Conservation (phyloP, 2,113 vertebrate genomes). For the Actenoides lindsayi region DNA sequence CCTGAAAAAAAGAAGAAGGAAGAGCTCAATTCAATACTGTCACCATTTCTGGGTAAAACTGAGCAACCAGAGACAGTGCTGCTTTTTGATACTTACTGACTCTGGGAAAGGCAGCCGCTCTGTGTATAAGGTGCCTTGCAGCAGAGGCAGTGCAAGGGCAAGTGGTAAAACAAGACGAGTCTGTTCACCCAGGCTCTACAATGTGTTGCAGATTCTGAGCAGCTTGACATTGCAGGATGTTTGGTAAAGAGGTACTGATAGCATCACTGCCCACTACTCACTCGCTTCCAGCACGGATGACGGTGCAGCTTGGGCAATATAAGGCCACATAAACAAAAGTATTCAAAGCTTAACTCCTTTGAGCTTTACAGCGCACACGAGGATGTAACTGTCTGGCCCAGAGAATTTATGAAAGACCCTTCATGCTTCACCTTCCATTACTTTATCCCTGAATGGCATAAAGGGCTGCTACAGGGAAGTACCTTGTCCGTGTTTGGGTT, state of each 20-base stretch:
- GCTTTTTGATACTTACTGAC: background rate
- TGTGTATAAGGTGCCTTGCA: background rate
- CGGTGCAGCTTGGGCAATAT: background rate
- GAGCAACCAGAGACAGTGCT: background rate
- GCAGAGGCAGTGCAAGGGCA: background rate
- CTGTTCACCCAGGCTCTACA: background rate
- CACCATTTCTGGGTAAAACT: background rate
- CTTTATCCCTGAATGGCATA: background rate
- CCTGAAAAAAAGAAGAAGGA: background rate
- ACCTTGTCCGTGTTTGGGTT: background rate
- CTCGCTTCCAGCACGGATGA: background rate
- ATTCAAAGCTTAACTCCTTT: background rate
- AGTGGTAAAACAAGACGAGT: background rate
- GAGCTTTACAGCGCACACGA: fast-evolving
- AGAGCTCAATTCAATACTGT: background rate
- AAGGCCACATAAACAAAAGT: background rate
- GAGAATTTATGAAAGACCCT: background rate
- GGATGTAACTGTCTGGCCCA: background rate
- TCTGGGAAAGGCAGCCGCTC: background rate
- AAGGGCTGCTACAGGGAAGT: background rate
- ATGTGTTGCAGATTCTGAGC: background rate
- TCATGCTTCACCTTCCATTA: background rate
- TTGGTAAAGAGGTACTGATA: background rate
- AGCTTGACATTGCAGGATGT: background rate
- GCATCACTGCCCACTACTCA: background rate